Percentiles rank a stretch among this genome's conserved stretches.
Evolutionary conservation across 2,888 invertebrate genomes (phyloP).

Genomic region (Mimumesa dahlbomi): DNA sequence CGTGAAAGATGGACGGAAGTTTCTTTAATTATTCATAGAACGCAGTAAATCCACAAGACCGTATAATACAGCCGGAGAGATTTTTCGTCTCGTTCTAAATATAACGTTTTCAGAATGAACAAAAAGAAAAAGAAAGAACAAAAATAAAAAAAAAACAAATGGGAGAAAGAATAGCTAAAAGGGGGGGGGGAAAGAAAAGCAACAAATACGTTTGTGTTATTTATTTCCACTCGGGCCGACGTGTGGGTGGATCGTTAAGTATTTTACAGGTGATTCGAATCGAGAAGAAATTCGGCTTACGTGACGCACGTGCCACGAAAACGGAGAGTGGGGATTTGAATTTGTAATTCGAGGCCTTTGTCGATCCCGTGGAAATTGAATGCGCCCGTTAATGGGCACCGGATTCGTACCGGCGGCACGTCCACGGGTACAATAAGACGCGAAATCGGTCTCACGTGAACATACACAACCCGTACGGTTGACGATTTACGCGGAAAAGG

Average conservation of each 20-base stretch:
- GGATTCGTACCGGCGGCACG: conserved; percentile 68
- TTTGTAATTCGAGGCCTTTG: conserved; percentile 73
- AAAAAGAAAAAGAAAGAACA: too few relatives aligned
- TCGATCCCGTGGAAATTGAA: conserved; percentile 73
- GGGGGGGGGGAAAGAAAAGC: not conserved
- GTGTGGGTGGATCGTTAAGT: conserved; percentile 6
- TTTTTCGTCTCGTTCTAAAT: too few relatives aligned
- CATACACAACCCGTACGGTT: conserved; percentile 30
- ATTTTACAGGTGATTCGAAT: conserved; percentile 59
- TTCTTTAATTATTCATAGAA: conserved; percentile 53
- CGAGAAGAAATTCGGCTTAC: conserved; percentile 64
- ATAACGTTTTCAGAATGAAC: too few relatives aligned
- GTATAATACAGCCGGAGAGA: too few relatives aligned
- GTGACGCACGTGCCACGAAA: conserved; percentile 66
- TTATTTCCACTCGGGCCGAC: not conserved
- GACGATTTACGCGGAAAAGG: conserved; percentile 33
- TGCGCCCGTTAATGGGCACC: conserved; percentile 69
- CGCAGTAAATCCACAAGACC: not conserved
- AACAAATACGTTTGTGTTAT: not conserved
- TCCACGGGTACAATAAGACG: conserved; percentile 61
- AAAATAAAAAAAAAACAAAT: too few relatives aligned
- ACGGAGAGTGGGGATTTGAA: conserved; percentile 67
- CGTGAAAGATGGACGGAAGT: conserved; percentile 39
- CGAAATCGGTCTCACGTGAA: conserved; percentile 51
- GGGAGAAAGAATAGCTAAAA: not conserved